phyloP scores from a whole-genome alignment of 2,888 invertebrate genomes.

The Abscondita cerata region DNA sequence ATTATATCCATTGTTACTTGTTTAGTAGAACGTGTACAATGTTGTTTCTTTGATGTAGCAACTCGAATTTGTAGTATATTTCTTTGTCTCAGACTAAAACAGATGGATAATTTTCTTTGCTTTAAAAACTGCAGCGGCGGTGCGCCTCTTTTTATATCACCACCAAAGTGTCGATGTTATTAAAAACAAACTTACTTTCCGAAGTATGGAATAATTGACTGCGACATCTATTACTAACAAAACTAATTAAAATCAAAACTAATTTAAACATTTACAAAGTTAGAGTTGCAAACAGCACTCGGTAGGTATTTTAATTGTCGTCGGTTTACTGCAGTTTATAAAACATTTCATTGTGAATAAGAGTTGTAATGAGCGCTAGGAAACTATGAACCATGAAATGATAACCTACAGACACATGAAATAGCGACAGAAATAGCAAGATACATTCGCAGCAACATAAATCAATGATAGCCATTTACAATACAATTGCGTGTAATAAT shows the following conservation, averaged over 20 bases:
- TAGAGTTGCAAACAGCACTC: slow-evolving; percentile 15
- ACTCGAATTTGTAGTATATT: slow-evolving; percentile 32
- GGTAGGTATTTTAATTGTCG: slow-evolving; percentile 17
- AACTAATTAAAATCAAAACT: slow-evolving; percentile 34
- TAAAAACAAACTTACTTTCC: slow-evolving; percentile 19
- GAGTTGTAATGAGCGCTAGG: slow-evolving; percentile 37
- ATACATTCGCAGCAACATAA: slow-evolving; percentile 56
- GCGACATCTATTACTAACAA: slow-evolving; percentile 25
- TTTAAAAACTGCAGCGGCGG: slow-evolving; percentile 33
- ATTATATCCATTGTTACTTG: slow-evolving; percentile 47
- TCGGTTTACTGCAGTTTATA: slow-evolving; percentile 36
- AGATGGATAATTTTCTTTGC: slow-evolving; percentile 30
- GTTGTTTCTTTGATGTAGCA: slow-evolving; percentile 49
- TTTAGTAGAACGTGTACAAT: slow-evolving; percentile 49
- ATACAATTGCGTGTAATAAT: slow-evolving; percentile 50
- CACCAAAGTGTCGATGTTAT: neutral
- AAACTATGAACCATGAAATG: slow-evolving; percentile 41
- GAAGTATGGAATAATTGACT: slow-evolving; percentile 22
- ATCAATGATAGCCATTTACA: slow-evolving; percentile 65
- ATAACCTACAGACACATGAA: slow-evolving; percentile 46
- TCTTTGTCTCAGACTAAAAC: slow-evolving; percentile 32
- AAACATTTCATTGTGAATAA: slow-evolving; percentile 36
- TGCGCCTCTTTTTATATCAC: too few relatives aligned
- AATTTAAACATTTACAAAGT: slow-evolving; percentile 30
- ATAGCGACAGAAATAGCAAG: slow-evolving; percentile 52